These are phyloP conservation scores for Oostethus manadensis DNA, from an alignment of 2,113 vertebrate species.

Conservation along the genomic window DNA sequence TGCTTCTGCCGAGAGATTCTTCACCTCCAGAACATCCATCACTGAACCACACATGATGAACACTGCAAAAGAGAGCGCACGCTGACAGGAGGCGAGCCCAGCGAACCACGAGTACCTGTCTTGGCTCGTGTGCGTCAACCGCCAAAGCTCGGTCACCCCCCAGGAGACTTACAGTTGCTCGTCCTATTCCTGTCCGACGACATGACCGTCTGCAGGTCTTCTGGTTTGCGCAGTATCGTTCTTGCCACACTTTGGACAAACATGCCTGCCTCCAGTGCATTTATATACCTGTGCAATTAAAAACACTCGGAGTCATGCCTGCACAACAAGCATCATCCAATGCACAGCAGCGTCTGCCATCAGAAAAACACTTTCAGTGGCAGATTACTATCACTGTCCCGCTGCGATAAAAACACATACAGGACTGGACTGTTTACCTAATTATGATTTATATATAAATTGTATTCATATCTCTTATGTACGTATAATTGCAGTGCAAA, in stretches of 20 bases:
- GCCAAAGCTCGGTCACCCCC: neutral
- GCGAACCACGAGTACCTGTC: no score
- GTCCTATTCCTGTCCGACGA: slow-evolving; percentile 44
- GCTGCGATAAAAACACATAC: no score
- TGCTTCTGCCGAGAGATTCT: slow-evolving; percentile 32
- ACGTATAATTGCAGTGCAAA: no score
- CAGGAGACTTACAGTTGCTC: slow-evolving; percentile 79
- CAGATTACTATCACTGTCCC: no score
- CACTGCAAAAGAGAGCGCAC: slow-evolving; percentile 68
- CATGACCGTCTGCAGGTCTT: slow-evolving; percentile 53
- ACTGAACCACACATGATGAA: slow-evolving; percentile 84
- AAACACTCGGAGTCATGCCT: neutral
- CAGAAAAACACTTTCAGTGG: no score
- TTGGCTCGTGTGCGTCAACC: neutral
- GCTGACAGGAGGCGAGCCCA: no score
- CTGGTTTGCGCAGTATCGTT: slow-evolving; percentile 56
- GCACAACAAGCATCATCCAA: no score
- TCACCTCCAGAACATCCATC: slow-evolving; percentile 50
- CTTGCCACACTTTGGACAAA: slow-evolving; percentile 61
- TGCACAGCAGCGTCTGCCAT: no score
- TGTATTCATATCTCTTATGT: no score
- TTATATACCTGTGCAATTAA: slow-evolving; percentile 81
- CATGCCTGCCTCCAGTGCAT: slow-evolving; percentile 73
- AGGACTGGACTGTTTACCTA: no score
- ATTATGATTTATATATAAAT: no score